phyloP scores from a whole-genome alignment of 2,797 vertebrate species.

The Gymnoscopelus microlampas region DNA sequence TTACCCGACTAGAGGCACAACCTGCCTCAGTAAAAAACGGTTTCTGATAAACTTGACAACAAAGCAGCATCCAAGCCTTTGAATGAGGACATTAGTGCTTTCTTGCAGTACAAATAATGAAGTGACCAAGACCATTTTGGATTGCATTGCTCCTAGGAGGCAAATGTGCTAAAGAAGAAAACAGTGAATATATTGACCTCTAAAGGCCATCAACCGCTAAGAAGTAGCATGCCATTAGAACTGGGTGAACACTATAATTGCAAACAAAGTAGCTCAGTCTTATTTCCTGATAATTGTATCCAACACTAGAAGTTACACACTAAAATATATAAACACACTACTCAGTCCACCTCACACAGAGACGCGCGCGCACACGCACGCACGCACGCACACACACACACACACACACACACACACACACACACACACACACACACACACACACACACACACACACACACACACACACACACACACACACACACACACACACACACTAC shows the following conservation, averaged over 20 bases:
- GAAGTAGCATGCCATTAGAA: constrained; percentile 58
- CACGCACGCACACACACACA: not conserved
- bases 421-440: constrained; percentile 12
- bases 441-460: constrained; percentile 7
- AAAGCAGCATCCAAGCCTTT: constrained; percentile 61
- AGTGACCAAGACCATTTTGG: constrained; percentile 44
- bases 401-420: constrained; percentile 1
- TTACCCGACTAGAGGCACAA: constrained; percentile 51
- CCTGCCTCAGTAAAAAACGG: constrained; percentile 57
- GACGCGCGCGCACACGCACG: not conserved
- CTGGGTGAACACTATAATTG: constrained; percentile 54
- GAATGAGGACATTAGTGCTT: constrained; percentile 69
- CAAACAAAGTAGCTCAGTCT: constrained; percentile 46
- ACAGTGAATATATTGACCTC: constrained; percentile 47
- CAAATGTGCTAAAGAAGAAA: constrained; percentile 33
- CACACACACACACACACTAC: constrained; percentile 4
- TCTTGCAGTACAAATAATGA: constrained; percentile 69
- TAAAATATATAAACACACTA: constrained; percentile 4
- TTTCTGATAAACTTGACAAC: constrained; percentile 68
- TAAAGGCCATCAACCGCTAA: constrained; percentile 54
- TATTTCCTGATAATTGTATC: constrained; percentile 69
- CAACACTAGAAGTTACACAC: constrained; percentile 51
- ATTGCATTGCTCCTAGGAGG: constrained; percentile 54
- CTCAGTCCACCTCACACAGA: no score
- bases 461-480: constrained; percentile 2